phyloP scores from a whole-genome alignment of 2,113 vertebrate species.

The Heterotilapia buettikoferi region DNA sequence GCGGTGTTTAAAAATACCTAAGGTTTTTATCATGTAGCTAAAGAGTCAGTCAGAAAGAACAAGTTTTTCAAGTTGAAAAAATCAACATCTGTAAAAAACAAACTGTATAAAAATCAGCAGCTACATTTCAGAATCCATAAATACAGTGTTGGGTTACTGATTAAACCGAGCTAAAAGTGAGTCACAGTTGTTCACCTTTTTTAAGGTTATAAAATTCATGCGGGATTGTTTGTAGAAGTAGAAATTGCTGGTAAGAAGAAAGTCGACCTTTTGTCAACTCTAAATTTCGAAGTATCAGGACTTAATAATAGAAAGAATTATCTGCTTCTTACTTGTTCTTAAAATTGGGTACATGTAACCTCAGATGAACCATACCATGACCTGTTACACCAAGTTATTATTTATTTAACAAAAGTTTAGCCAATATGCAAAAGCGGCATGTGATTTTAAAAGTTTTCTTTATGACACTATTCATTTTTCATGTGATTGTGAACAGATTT shows the following conservation, averaged over 20 bases:
- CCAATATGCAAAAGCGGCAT: neutral
- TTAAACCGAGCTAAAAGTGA: neutral
- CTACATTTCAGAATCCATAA: neutral
- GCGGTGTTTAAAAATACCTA: neutral
- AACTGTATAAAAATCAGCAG: neutral
- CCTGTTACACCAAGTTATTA: neutral
- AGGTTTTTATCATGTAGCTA: neutral
- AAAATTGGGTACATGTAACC: neutral
- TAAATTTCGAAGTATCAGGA: neutral
- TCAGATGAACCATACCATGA: neutral
- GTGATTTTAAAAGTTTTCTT: neutral
- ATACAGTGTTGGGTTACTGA: neutral
- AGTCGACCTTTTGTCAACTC: neutral
- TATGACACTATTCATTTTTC: neutral
- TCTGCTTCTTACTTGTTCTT: neutral
- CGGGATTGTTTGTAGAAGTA: neutral
- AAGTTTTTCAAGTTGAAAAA: neutral
- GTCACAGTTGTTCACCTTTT: neutral
- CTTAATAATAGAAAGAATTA: neutral
- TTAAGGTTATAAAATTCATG: neutral
- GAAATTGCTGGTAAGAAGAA: neutral
- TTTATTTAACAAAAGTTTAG: neutral
- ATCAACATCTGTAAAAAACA: neutral
- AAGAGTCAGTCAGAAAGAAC: neutral
- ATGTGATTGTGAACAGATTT: neutral